Base-by-base conservation (phyloP, 2,797 vertebrate species). In the Sebastes matsubarae region DNA sequence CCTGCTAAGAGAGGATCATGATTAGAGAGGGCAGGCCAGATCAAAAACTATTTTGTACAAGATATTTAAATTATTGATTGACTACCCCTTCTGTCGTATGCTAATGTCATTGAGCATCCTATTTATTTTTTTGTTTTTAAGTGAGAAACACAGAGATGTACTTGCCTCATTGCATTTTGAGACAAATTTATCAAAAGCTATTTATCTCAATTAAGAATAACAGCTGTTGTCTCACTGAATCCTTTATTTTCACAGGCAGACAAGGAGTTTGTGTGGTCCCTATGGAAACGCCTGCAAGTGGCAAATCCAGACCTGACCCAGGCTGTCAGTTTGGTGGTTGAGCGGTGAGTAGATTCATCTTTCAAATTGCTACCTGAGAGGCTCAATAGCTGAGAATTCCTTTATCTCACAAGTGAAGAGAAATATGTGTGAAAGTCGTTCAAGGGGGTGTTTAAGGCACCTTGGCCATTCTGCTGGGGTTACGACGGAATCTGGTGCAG, bases 201-300 rank as follows among this genome's bases (percentile, higher is more conserved):
- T 81, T 74, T 78, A 79, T 85, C 61, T 84, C 79, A 83, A 79
- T 84, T 76, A 83, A 42, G 63, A 84, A 61, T 63, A 74, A 68
- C 76, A 68, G 46, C 65, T 81, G 65, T 77, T 87, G 73, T 88
- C 76, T 83, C 4, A 8, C 30, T 75, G 67, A 84, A 84, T 84
- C 59, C n/a, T 87, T 85, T 82, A 65, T 80, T 89, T 88, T 81
- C 80, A 77, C 92, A 99, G 98, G 97, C 97, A 85, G 97, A 98
- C 94, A 99, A 99, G 95, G 97, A 99, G 93, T 99, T 99, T 96
- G 96, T 98, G 82, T 98, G 97, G 97, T 98, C 96, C 80, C 96
- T 99, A 84, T 99, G 98, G 97, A 99, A 98, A 93, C 93, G 93
- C 50, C 96, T 99, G 32, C 97, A 97, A 90, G 94, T 96, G 77